Percentiles rank a stretch among this genome's conserved stretches.
These are phyloP conservation scores for Bembecia ichneumoniformis DNA, from an alignment of 2,888 invertebrate genomes.

Conservation along the genomic window DNA sequence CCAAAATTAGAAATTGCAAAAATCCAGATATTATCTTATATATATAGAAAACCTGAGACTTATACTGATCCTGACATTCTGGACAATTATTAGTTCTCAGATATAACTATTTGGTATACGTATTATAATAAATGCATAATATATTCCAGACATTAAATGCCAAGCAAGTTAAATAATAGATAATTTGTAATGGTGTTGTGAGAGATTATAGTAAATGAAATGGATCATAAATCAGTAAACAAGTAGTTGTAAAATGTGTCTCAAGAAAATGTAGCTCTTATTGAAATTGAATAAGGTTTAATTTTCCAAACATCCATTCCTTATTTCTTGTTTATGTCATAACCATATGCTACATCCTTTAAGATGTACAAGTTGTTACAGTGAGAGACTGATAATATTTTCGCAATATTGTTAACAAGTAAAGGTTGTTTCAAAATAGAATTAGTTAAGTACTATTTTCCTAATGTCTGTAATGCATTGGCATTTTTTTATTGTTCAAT, in stretches of 20 bases:
- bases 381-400: neutral
- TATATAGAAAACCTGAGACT: no score
- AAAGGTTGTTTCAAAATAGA: neutral
- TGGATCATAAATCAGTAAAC: neutral
- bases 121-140: no score
- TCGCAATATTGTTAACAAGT: neutral
- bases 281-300: neutral
- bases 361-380: neutral
- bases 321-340: neutral
- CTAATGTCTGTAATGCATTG: neutral
- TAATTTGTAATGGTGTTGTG: neutral
- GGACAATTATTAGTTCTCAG: no score
- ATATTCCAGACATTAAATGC: no score
- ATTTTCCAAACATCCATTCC: neutral
- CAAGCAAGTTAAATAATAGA: no score
- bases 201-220: neutral
- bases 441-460: no score
- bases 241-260: neutral
- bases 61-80: no score
- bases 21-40: no score
- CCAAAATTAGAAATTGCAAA: no score
- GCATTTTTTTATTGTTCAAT: no score
- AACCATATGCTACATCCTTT: neutral
- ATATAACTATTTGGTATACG: no score
- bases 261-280: neutral